phyloP scores from a whole-genome alignment of 2,888 invertebrate species.

The Empis stercorea region DNA sequence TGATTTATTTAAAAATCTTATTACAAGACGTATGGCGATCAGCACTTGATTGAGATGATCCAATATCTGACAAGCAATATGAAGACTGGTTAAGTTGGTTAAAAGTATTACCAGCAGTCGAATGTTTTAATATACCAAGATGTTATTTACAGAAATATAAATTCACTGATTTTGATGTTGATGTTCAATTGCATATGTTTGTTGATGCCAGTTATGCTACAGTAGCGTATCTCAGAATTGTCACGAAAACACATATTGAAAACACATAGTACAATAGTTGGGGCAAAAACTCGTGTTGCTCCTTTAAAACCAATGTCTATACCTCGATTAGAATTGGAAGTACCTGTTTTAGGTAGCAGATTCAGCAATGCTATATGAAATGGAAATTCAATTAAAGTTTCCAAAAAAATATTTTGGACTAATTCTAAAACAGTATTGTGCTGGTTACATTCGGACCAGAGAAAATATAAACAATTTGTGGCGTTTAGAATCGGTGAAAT shows the following conservation, averaged over 20 bases:
- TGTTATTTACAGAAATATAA: slow-evolving; percentile 8
- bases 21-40: slow-evolving; percentile 10
- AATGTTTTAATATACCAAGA: slow-evolving; percentile 13
- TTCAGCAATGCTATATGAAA: slow-evolving; percentile 8
- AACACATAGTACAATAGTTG: slow-evolving; percentile 11
- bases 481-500: slow-evolving; percentile 15
- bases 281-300: slow-evolving; percentile 16
- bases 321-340: slow-evolving; percentile 15
- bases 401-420: slow-evolving; percentile 15
- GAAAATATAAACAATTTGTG: slow-evolving; percentile 16
- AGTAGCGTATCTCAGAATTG: slow-evolving; percentile 14
- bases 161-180: neutral
- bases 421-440: slow-evolving; percentile 18
- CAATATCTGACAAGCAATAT: slow-evolving; percentile 11
- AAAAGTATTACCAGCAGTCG: slow-evolving; percentile 10
- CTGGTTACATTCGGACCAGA: slow-evolving; percentile 16
- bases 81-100: slow-evolving; percentile 15
- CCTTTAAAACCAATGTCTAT: slow-evolving; percentile 15
- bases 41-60: slow-evolving; percentile 9
- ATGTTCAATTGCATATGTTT: slow-evolving; percentile 12
- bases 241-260: slow-evolving; percentile 2
- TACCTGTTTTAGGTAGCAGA: slow-evolving; percentile 14
- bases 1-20: slow-evolving; percentile 11
- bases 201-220: slow-evolving; percentile 16
- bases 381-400: slow-evolving; percentile 9